phyloP scores from a whole-genome alignment of 2,888 invertebrate genomes.

The Cacoxenus indagator region DNA sequence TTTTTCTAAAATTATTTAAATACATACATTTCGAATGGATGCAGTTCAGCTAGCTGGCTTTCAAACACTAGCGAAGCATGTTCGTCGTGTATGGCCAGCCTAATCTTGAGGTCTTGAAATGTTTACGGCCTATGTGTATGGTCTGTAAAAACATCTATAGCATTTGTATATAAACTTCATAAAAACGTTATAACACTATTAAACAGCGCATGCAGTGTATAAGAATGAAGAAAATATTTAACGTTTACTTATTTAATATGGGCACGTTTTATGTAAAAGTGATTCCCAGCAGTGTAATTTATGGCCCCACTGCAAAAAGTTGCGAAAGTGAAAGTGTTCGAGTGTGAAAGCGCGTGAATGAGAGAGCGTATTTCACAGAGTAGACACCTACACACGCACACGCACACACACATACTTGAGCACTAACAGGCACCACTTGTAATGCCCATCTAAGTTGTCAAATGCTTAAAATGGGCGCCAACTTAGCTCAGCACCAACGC shows the following conservation, averaged over 20 bases:
- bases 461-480: constrained; percentile 44
- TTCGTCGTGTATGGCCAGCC: too few relatives aligned
- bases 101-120: too few relatives aligned
- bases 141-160: too few relatives aligned
- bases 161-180: too few relatives aligned
- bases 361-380: constrained; percentile 1
- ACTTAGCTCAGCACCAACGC: constrained; percentile 3
- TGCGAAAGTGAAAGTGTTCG: constrained; percentile 43
- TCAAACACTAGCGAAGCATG: too few relatives aligned
- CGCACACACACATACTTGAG: constrained; percentile 24
- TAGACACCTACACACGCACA: constrained; percentile 32
- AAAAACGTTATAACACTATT: too few relatives aligned
- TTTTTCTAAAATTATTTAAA: too few relatives aligned
- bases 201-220: neutral
- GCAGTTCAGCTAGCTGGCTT: too few relatives aligned
- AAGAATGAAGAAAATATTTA: constrained; percentile 53
- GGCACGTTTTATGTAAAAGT: constrained; percentile 65
- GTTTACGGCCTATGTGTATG: too few relatives aligned
- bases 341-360: neutral
- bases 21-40: too few relatives aligned
- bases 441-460: constrained; percentile 63
- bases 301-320: constrained; percentile 62
- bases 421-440: constrained; percentile 46
- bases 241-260: constrained; percentile 64
- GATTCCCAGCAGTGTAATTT: constrained; percentile 63